Evolutionary conservation across 2,113 vertebrate genomes (phyloP).

Genomic region (Labeo catla): DNA sequence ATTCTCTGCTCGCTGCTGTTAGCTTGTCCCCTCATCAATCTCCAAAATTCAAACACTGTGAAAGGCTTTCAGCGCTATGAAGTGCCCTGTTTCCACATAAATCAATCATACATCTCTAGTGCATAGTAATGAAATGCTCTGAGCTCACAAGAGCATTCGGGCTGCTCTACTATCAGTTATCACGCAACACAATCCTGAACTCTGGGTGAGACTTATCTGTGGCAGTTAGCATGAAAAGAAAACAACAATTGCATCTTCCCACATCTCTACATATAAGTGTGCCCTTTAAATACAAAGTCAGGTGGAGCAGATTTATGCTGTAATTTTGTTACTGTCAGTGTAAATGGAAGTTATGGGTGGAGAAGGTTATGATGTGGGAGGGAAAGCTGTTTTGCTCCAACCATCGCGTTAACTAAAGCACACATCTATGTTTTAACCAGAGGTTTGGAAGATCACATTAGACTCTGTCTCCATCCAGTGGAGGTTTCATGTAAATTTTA

Average conservation of each 20-base stretch:
- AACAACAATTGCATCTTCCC: background rate
- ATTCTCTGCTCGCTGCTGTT: slow-evolving; percentile 47
- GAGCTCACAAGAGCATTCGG: slow-evolving; percentile 33
- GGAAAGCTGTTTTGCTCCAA: background rate
- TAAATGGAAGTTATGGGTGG: background rate
- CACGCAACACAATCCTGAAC: background rate
- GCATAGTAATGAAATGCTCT: slow-evolving; percentile 53
- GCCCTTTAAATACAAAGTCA: background rate
- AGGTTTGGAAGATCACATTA: background rate
- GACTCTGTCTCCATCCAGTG: slow-evolving; percentile 34
- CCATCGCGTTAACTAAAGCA: background rate
- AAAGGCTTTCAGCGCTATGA: slow-evolving; percentile 49
- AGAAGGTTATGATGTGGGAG: background rate
- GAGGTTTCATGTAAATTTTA: background rate
- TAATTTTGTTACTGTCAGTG: background rate
- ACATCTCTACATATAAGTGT: background rate
- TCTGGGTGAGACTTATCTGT: background rate
- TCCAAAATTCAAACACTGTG: slow-evolving; percentile 55
- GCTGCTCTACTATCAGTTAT: slow-evolving; percentile 15
- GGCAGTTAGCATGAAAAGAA: background rate
- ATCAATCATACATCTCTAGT: slow-evolving; percentile 54
- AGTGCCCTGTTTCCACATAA: slow-evolving; percentile 44
- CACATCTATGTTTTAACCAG: background rate
- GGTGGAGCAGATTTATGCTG: background rate
- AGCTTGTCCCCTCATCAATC: slow-evolving; percentile 54